A percentile compares a stretch with the other conserved stretches of the same genome.
These are phyloP conservation scores for Antheraea pernyi DNA, from an alignment of 1,140 invertebrate genomes.

Conservation along the genomic window DNA sequence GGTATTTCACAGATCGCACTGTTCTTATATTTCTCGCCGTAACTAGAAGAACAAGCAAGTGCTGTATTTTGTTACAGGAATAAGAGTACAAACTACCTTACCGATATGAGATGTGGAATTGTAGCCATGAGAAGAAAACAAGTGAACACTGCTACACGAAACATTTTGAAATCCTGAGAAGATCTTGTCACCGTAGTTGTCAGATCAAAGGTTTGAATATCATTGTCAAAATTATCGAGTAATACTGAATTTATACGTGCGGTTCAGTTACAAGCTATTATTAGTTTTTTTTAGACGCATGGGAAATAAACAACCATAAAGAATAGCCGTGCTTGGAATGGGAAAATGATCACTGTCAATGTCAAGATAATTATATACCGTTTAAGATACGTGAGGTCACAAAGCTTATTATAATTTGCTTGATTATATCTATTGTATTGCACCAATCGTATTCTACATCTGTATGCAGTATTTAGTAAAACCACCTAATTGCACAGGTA, in stretches of 20 bases:
- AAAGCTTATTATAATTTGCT: neutral
- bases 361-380: neutral
- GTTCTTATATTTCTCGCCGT: too few relatives aligned
- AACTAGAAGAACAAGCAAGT: too few relatives aligned
- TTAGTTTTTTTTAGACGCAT: slow-evolving; percentile 4
- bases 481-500: too few relatives aligned
- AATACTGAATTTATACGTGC: slow-evolving; percentile 21
- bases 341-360: slow-evolving; percentile 5
- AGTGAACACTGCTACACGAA: slow-evolving; percentile 18
- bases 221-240: slow-evolving; percentile 7
- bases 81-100: slow-evolving; percentile 16
- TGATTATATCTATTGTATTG: neutral
- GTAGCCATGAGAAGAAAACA: slow-evolving; percentile 23
- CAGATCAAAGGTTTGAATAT: neutral
- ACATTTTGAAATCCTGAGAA: slow-evolving; percentile 26
- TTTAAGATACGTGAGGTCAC: neutral
- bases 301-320: slow-evolving; percentile 3
- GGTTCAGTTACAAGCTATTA: neutral
- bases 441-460: neutral
- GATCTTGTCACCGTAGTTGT: neutral
- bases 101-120: slow-evolving; percentile 24
- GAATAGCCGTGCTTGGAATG: neutral
- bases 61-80: too few relatives aligned
- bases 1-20: too few relatives aligned
- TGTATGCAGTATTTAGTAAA: too few relatives aligned